phyloP scores from a whole-genome alignment of 2,888 invertebrate species.

The Caenorhabditis sp. region DNA sequence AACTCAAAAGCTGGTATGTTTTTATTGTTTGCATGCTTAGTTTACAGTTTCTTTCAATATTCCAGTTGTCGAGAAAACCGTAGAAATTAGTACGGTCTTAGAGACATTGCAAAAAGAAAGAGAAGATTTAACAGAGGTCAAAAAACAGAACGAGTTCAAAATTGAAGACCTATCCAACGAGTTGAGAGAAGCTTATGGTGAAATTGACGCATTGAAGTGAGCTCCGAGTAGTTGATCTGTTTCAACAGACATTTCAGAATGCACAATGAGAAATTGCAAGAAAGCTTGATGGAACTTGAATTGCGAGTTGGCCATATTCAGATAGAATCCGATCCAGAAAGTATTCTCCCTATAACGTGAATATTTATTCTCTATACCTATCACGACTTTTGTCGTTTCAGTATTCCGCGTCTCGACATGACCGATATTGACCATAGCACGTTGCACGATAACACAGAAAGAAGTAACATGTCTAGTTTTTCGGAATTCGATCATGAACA shows the following conservation, averaged over 20 bases:
- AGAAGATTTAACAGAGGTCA: constrained; percentile 23
- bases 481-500: constrained; percentile 40
- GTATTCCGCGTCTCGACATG: constrained; percentile 65
- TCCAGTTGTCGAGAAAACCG: constrained; percentile 51
- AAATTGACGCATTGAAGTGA: constrained; percentile 60
- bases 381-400: constrained; percentile 51
- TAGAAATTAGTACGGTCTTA: constrained; percentile 18
- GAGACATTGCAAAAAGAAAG: constrained; percentile 26
- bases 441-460: constrained; percentile 43
- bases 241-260: constrained; percentile 43
- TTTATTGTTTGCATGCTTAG: not conserved
- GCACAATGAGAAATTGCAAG: constrained; percentile 53
- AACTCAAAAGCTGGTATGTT: constrained; percentile 47
- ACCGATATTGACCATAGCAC: constrained; percentile 53
- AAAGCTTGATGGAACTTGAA: constrained; percentile 38
- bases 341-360: constrained; percentile 36
- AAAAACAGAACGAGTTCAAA: constrained; percentile 31
- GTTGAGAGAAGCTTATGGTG: constrained; percentile 51
- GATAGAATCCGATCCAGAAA: constrained; percentile 7
- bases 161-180: constrained; percentile 41
- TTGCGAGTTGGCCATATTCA: constrained; percentile 4
- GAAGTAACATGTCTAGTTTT: constrained; percentile 23
- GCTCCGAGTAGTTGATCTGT: not conserved
- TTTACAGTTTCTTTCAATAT: not conserved
- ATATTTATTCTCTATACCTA: constrained; percentile 9